Evolutionary conservation across 2,113 vertebrate genomes (phyloP).

Genomic region (Chaetorhynchus papuensis): DNA sequence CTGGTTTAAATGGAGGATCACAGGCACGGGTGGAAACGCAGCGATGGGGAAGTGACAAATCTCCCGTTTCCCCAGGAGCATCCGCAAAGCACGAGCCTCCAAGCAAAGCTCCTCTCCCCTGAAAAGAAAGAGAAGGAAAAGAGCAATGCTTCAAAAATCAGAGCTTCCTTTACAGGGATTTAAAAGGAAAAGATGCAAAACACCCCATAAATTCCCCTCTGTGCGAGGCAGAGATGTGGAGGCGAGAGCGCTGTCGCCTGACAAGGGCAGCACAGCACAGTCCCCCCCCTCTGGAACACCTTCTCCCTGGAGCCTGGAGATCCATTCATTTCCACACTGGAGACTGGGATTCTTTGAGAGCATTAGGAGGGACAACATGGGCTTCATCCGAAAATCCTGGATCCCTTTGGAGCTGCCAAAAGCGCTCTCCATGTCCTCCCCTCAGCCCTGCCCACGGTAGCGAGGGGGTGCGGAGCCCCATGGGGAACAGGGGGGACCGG

Average conservation of each 20-base stretch:
- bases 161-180: not conserved
- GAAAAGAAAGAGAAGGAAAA: not conserved
- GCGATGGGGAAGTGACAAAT: not conserved
- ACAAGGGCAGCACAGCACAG: not conserved
- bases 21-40: not conserved
- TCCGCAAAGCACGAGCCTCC: not conserved
- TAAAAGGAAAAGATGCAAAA: not conserved
- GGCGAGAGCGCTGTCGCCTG: fast-evolving
- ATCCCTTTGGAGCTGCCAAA: fast-evolving
- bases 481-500: fast-evolving
- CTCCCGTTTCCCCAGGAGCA: not conserved
- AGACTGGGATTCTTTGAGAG: not conserved
- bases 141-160: not conserved
- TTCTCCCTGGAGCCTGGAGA: not conserved
- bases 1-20: not conserved
- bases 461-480: fast-evolving
- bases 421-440: fast-evolving
- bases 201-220: not conserved
- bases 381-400: not conserved
- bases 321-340: fast-evolving
- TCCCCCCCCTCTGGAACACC: fast-evolving
- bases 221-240: not conserved
- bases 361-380: fast-evolving
- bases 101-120: not conserved
- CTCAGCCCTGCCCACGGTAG: fast-evolving